Percentiles rank a stretch among this genome's conserved stretches.
These are phyloP conservation scores for Dermolepida albohirtum DNA, from an alignment of 2,888 invertebrate genomes.

Conservation along the genomic window DNA sequence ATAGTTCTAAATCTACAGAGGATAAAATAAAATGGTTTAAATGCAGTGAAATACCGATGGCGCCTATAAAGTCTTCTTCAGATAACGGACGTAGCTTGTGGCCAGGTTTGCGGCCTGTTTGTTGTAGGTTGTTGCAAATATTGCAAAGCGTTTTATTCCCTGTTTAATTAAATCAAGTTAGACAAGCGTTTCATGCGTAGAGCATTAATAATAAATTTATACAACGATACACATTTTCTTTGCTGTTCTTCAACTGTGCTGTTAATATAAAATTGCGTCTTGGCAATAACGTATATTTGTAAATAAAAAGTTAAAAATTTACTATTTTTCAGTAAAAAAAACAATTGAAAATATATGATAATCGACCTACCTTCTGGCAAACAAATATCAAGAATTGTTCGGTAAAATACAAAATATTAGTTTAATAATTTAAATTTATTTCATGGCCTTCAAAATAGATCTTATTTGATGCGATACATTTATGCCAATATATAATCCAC, in stretches of 20 bases:
- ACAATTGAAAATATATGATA: too few relatives aligned
- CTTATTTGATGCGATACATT: too few relatives aligned
- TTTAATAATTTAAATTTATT: too few relatives aligned
- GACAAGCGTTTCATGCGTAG: slow-evolving; percentile 24
- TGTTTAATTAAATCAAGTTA: slow-evolving; percentile 61
- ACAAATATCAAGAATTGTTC: too few relatives aligned
- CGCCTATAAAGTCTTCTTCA: slow-evolving; percentile 63
- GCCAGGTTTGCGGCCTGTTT: slow-evolving; percentile 78
- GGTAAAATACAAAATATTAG: too few relatives aligned
- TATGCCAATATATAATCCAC: too few relatives aligned
- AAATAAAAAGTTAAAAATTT: too few relatives aligned
- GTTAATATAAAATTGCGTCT: neutral
- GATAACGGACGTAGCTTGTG: slow-evolving; percentile 66
- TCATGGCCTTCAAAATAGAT: too few relatives aligned
- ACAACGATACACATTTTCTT: neutral
- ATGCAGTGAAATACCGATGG: slow-evolving; percentile 53
- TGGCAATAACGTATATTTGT: too few relatives aligned
- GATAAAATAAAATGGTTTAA: slow-evolving; percentile 24
- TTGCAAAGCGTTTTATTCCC: slow-evolving; percentile 94
- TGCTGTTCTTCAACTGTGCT: neutral
- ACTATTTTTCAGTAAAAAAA: too few relatives aligned
- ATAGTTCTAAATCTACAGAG: neutral
- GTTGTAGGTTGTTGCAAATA: slow-evolving; percentile 83
- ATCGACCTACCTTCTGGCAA: too few relatives aligned
- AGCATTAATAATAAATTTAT: slow-evolving; percentile 13